These are phyloP conservation scores for Neelides sp. DNA, from an alignment of 1,140 invertebrate genomes.

Conservation along the genomic window DNA sequence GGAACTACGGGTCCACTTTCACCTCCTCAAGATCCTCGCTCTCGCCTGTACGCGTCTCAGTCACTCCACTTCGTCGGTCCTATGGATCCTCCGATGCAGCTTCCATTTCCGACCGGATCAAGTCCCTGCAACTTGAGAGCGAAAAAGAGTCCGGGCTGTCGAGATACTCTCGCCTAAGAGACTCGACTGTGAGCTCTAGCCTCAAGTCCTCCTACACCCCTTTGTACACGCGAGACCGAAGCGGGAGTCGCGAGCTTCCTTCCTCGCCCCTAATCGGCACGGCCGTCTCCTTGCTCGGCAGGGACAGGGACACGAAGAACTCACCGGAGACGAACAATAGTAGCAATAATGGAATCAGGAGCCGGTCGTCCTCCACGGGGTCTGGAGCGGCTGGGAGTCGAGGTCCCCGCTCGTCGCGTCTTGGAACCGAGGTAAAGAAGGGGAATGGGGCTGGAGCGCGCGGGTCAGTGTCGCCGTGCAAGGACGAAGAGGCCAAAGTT, in stretches of 20 bases:
- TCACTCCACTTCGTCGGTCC: constrained; percentile 10
- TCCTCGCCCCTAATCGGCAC: constrained; percentile 8
- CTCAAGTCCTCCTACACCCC: constrained; percentile 1
- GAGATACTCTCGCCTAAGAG: constrained; percentile 7
- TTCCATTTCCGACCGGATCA: constrained; percentile 21
- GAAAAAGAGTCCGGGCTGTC: constrained; percentile 8
- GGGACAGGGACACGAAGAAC: neutral
- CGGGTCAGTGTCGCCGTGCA: constrained; percentile 21
- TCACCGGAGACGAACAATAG: neutral
- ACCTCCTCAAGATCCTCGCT: constrained; percentile 15
- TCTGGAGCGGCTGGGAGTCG: neutral
- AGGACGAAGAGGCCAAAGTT: constrained; percentile 11
- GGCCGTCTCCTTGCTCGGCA: constrained; percentile 1
- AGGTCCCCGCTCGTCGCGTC: constrained; percentile 12
- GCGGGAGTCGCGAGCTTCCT: constrained; percentile 22
- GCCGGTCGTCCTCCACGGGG: constrained; percentile 14
- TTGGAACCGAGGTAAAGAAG: constrained; percentile 23
- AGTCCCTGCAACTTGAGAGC: constrained; percentile 14
- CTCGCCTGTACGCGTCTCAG: constrained; percentile 19
- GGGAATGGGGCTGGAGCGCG: constrained; percentile 16
- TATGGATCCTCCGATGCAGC: neutral
- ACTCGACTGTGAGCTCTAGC: neutral
- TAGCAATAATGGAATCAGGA: neutral
- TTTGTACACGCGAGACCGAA: constrained; percentile 21
- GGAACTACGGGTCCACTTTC: neutral